Evolutionary conservation across 2,797 vertebrate genomes (phyloP), one percentile per base, ranked within the genome.

Genomic region (Mycteria americana): DNA sequence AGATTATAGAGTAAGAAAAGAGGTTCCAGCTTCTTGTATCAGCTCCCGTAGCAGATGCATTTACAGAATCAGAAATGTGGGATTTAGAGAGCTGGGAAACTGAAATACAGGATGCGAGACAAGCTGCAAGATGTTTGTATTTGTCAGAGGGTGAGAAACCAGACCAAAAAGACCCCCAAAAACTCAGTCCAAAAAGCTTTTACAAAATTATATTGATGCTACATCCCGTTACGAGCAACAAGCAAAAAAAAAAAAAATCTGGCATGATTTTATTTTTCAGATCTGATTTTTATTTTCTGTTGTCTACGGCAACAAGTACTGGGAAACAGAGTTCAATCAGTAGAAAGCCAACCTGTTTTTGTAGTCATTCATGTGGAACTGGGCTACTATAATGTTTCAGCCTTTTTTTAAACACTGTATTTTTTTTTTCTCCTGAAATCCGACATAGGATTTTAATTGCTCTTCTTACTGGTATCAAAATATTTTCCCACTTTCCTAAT

Each of bases 11-110:
- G 73, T 25, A 39, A 37, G 45, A 53, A 69, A 94, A 91, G 67
- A 83, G 85, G 45, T 94, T 94, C 74, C 96, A 92, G 82, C 35
- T 60, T 82, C 54, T 94, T 33, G 46, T 54, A 67, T 90, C 73
- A 74, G 94, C 92, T 95, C 75, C 88, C 1, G 13, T 24, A 63
- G 78, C 89, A 90, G 95, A 93, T 73, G 85, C 83, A 68, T 59
- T 88, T 59, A 70, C 79, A 73, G 70, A 84, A 72, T 68, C 62
- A 85, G 84, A 85, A 90, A 82, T 56, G 54, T 84, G 79, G 57
- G 62, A 64, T 91, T 90, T 51, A 63, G 60, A 45, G 74, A 94
- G 70, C 85, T 63, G 31, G n/a, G n/a, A 70, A 69, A 73, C 50
- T 68, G 75, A 93, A 89, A 80, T 50, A 30, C 0, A 31, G 74